Conservation (phyloP, 2,888 invertebrate species). For the Aphrophora alni region DNA sequence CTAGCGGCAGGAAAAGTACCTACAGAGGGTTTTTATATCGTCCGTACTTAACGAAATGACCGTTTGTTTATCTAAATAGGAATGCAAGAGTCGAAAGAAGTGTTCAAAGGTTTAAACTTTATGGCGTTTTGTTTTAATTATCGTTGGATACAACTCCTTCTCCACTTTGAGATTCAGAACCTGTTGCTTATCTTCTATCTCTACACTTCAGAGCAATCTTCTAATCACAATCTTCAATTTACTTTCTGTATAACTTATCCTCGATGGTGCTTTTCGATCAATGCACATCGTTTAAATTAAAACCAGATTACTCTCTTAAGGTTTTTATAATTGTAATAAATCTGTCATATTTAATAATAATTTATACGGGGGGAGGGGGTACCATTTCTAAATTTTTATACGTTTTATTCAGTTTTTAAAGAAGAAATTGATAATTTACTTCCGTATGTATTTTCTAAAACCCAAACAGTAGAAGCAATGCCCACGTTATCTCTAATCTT, state of each 20-base stretch:
- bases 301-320: no score
- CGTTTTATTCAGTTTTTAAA: no score
- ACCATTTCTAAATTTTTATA: no score
- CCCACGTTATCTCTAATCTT: no score
- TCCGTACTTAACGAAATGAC: neutral
- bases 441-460: no score
- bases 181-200: neutral
- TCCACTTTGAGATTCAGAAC: neutral
- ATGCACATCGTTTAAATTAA: no score
- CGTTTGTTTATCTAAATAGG: neutral
- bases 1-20: neutral
- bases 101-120: neutral
- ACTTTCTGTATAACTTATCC: neutral
- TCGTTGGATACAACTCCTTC: neutral
- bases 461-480: no score
- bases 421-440: no score
- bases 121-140: constrained; percentile 7
- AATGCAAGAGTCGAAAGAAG: neutral
- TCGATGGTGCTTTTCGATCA: neutral
- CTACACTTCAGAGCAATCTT: neutral
- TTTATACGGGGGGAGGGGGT: no score
- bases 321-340: no score
- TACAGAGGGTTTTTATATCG: neutral
- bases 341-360: no score
- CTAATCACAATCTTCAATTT: neutral